Evolutionary conservation across 2,888 invertebrate species (phyloP).

Genomic region (Augochlorella aurata): DNA sequence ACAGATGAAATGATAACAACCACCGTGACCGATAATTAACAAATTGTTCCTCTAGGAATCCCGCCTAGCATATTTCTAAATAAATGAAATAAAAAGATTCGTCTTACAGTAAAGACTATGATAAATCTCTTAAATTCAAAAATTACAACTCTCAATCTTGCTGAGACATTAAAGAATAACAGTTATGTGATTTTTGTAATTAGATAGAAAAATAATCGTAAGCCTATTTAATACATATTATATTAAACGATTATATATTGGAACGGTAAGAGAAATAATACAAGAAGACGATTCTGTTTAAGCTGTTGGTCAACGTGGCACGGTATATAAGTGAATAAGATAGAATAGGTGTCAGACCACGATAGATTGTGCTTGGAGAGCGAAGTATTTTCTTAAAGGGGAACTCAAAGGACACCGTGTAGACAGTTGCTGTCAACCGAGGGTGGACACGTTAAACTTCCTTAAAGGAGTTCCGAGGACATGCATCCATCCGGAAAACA

Average conservation of each 20-base stretch:
- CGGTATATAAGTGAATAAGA: not conserved
- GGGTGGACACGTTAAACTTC: slow-evolving; percentile 39
- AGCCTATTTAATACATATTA: too few species aligned
- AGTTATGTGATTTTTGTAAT: not conserved
- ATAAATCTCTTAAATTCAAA: not conserved
- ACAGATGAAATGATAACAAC: not conserved
- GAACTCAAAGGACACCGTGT: not conserved
- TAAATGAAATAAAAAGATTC: not conserved
- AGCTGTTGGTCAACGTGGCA: too few species aligned
- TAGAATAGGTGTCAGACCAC: not conserved
- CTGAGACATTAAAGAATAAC: not conserved
- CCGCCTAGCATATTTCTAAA: not conserved
- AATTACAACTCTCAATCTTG: not conserved
- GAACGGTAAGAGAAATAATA: too few species aligned
- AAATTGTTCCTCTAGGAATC: not conserved
- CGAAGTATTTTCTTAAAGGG: not conserved
- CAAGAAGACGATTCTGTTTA: too few species aligned
- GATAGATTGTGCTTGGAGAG: not conserved
- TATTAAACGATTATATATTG: too few species aligned
- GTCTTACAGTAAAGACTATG: not conserved
- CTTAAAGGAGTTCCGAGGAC: slow-evolving; percentile 45
- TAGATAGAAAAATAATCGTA: not conserved
- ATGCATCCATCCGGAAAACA: slow-evolving; percentile 69
- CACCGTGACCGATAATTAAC: not conserved
- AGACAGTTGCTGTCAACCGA: slow-evolving; percentile 22